Percentiles rank a stretch among this genome's conserved stretches.
These are phyloP conservation scores for Leptura quadrifasciata DNA, from an alignment of 2,888 invertebrate genomes.

Conservation along the genomic window DNA sequence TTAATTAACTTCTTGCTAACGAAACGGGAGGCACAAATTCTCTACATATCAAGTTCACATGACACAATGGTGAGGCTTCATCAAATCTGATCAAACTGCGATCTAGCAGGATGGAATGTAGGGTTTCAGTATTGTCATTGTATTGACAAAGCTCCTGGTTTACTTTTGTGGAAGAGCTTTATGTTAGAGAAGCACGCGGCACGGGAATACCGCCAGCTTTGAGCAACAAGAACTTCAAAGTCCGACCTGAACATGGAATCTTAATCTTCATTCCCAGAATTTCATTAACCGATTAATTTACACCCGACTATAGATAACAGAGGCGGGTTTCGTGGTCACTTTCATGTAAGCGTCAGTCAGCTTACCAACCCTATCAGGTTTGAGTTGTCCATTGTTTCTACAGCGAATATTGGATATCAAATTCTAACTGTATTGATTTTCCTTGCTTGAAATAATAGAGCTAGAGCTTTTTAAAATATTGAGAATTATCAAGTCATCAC, in stretches of 20 bases:
- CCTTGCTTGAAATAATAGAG: neutral
- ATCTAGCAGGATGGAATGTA: slow-evolving; percentile 52
- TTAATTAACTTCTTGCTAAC: slow-evolving; percentile 25
- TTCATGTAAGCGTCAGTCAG: slow-evolving; percentile 23
- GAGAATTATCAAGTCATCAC: no score
- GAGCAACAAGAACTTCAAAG: slow-evolving; percentile 65
- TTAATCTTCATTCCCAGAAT: slow-evolving; percentile 66
- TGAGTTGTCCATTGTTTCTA: slow-evolving; percentile 25
- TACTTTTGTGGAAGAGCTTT: slow-evolving; percentile 45
- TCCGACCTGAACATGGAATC: slow-evolving; percentile 64
- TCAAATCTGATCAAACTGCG: slow-evolving; percentile 54
- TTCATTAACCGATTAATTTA: slow-evolving; percentile 59
- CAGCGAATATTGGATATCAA: slow-evolving; percentile 18
- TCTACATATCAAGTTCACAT: slow-evolving; percentile 25
- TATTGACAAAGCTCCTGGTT: slow-evolving; percentile 57
- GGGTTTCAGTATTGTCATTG: slow-evolving; percentile 58
- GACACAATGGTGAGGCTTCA: slow-evolving; percentile 43
- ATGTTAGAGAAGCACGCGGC: slow-evolving; percentile 54
- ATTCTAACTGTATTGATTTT: neutral
- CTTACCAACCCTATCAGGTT: slow-evolving; percentile 6
- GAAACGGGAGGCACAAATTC: slow-evolving; percentile 29
- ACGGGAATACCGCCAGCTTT: slow-evolving; percentile 62
- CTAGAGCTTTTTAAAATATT: neutral
- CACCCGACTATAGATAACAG: slow-evolving; percentile 34
- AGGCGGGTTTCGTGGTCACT: slow-evolving; percentile 30